Base-by-base conservation (phyloP, 2,797 vertebrate species). In the Sphenopsis melanotis region DNA sequence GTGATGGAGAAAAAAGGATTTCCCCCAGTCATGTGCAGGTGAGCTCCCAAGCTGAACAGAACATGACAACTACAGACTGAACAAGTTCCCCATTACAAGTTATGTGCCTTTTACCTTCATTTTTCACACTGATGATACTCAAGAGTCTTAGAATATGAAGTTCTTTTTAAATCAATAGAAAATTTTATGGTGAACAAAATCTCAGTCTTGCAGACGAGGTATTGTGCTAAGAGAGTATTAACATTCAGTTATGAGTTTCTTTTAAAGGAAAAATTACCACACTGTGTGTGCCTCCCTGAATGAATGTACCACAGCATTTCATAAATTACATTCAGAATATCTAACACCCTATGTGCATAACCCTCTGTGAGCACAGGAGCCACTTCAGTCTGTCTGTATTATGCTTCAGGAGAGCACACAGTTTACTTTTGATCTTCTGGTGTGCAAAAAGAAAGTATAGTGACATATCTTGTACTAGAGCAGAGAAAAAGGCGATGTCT, bases 391-490 rank as follows among this genome's bases (percentile, higher is more conserved):
- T n/a, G 6, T 42, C 8, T 49, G 6, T 57, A 21, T 46, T 24
- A 12, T 15, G 14, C 49, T 56, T 59, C 27, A 37, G 63, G 53
- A 65, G 15, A 72, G 27, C n/a, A 68, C 8, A 22, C 17, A 13
- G 12, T 46, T 75, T 59, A 57, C 55, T 80, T 49, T 3, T 0
- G 4, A 8, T 72, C 12, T 81, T 64, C 11, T 16, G 18, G 32
- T 29, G 4, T 39, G 17, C 2, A 60, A 41, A 27, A 12, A 19
- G 13, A 41, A 57, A 13, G 5, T 32, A 34, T 1, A 34, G 13
- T 23, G 29, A 36, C 0, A 1, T 34, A 2, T 9, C 13, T 37
- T 1, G 2, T 50, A 26, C 17, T n/a, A 26, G 39, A 59, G n/a
- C 26, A 42, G 42, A 47, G 57, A 32, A 13, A 27, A n/a, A 26